These are phyloP conservation scores for Sebastes trivittatus DNA, from an alignment of 2,797 vertebrate species.

Conservation along the genomic window DNA sequence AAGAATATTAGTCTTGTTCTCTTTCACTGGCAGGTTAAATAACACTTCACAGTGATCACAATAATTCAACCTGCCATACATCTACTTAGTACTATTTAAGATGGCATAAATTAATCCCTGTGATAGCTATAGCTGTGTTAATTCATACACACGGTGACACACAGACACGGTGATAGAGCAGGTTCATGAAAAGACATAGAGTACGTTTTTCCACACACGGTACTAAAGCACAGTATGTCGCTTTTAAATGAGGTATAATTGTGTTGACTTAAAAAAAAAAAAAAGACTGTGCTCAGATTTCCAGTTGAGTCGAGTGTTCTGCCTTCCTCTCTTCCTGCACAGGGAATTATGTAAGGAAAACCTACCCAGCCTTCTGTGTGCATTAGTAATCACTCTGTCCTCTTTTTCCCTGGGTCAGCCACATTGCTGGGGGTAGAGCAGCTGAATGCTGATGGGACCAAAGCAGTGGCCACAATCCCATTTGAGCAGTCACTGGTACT, in stretches of 20 bases:
- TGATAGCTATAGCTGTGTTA: background rate
- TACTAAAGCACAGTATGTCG: background rate
- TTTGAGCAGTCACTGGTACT: slow-evolving; percentile 73
- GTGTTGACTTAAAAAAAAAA: background rate
- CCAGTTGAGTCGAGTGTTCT: background rate
- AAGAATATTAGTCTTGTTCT: background rate
- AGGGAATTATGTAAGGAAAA: slow-evolving; percentile 6
- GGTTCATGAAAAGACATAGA: background rate
- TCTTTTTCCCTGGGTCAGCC: slow-evolving; percentile 51
- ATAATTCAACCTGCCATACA: slow-evolving; percentile 37
- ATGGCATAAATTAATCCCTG: slow-evolving; percentile 3
- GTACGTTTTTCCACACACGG: background rate
- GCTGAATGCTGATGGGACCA: slow-evolving; percentile 73
- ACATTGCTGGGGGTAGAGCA: slow-evolving; percentile 39
- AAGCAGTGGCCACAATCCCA: slow-evolving; percentile 63
- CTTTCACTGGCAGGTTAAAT: slow-evolving; percentile 21
- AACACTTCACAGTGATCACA: slow-evolving; percentile 33
- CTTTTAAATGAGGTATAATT: slow-evolving; percentile 22
- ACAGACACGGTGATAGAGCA: background rate
- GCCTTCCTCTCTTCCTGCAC: background rate
- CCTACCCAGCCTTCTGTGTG: slow-evolving; percentile 1
- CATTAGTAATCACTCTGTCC: slow-evolving; percentile 50
- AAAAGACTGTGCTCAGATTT: background rate
- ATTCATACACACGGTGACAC: background rate
- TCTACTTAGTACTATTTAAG: slow-evolving; percentile 18